phyloP scores from a whole-genome alignment of 2,888 invertebrate genomes.

The Ditylenchus weischeri region DNA sequence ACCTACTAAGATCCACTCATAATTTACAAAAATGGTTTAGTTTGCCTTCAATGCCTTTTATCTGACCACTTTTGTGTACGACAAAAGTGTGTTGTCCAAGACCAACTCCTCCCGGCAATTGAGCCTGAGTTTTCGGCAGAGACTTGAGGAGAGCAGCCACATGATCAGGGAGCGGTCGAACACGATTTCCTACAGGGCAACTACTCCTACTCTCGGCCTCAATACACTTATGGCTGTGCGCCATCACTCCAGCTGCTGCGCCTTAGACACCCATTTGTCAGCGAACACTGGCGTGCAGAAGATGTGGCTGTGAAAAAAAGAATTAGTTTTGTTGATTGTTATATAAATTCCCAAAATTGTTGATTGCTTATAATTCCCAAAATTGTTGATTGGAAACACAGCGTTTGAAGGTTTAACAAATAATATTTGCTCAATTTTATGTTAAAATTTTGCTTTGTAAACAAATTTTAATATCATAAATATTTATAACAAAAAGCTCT shows the following conservation, averaged over 20 bases:
- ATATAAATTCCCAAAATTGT: too few relatives aligned
- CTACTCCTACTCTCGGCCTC: constrained; percentile 37
- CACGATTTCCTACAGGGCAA: constrained; percentile 45
- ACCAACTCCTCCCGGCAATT: constrained; percentile 52
- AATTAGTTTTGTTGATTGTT: too few relatives aligned
- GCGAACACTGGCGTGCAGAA: too few relatives aligned
- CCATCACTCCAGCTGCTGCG: constrained; percentile 27
- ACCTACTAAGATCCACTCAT: too few relatives aligned
- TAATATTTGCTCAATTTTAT: too few relatives aligned
- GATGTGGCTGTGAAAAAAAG: too few relatives aligned
- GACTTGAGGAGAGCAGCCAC: constrained; percentile 32
- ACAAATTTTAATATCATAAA: too few relatives aligned
- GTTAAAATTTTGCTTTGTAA: too few relatives aligned
- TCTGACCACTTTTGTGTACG: constrained; percentile 50
- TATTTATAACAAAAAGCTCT: too few relatives aligned
- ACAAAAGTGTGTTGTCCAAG: constrained; percentile 48
- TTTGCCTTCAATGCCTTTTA: constrained; percentile 55
- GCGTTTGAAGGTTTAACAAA: too few relatives aligned
- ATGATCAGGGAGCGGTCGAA: constrained; percentile 41
- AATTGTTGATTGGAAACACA: too few relatives aligned
- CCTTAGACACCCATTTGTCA: constrained; percentile 14
- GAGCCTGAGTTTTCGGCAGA: constrained; percentile 43
- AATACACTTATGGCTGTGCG: constrained; percentile 4
- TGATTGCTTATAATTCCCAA: too few relatives aligned
- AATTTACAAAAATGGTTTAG: constrained; percentile 32